Evolutionary conservation across 1,140 invertebrate species (phyloP).

Genomic region (Drosophila bipectinata): DNA sequence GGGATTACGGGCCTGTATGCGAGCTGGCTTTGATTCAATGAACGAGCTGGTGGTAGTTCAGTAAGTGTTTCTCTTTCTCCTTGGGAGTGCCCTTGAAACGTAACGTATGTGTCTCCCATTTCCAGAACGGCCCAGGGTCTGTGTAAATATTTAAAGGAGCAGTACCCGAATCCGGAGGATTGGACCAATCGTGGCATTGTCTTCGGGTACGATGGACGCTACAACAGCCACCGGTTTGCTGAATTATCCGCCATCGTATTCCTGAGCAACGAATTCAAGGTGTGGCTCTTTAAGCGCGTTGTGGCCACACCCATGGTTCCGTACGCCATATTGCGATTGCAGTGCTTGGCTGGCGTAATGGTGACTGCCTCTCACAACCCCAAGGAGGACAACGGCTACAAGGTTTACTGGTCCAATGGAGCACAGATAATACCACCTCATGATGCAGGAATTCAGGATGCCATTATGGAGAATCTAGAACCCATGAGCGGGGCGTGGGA

Average conservation of each 20-base stretch:
- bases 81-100: not conserved
- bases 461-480: conserved; percentile 91
- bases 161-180: conserved; percentile 81
- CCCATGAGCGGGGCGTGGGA: conserved; percentile 67
- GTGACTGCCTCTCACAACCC: conserved; percentile 99
- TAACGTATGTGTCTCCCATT: not conserved
- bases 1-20: conserved; percentile 96
- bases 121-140: conserved; percentile 94
- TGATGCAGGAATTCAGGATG: conserved; percentile 93
- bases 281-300: conserved; percentile 92
- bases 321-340: conserved; percentile 89
- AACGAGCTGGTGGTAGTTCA: conserved; percentile 99
- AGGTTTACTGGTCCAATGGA: conserved; percentile 98
- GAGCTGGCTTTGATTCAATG: conserved; percentile 95
- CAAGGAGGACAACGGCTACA: conserved; percentile 99
- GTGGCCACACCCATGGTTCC: conserved; percentile 97
- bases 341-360: conserved; percentile 94
- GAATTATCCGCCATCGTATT: conserved; percentile 94
- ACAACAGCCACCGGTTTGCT: conserved; percentile 98
- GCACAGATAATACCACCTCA: conserved; percentile 97
- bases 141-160: conserved; percentile 89
- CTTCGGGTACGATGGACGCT: conserved; percentile 97
- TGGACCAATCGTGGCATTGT: conserved; percentile 90
- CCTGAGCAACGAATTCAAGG: conserved; percentile 89
- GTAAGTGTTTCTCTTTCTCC: conserved; percentile 37